Evolutionary conservation across 2,888 invertebrate genomes (phyloP).

Genomic region (Gibbula magus): DNA sequence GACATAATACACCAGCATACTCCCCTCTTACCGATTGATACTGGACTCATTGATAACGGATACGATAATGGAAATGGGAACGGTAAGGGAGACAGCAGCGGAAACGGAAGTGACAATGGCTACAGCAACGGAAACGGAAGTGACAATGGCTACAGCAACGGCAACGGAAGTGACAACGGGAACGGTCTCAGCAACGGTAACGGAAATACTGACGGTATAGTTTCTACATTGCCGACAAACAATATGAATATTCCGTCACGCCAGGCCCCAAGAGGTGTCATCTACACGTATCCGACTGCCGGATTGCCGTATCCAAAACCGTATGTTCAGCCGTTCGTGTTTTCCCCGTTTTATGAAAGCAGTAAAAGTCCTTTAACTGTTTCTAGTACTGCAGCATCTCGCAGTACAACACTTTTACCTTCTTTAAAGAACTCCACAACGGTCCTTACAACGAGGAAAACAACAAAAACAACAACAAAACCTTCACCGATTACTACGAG

Average conservation of each 20-base stretch:
- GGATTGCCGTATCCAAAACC: neutral
- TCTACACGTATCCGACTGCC: slow-evolving; percentile 15
- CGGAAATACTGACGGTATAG: too few relatives aligned
- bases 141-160: neutral
- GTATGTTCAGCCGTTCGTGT: too few relatives aligned
- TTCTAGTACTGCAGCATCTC: too few relatives aligned
- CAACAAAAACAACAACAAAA: neutral
- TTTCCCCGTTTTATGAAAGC: too few relatives aligned
- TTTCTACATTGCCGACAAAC: too few relatives aligned
- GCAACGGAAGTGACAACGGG: neutral
- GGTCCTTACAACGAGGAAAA: neutral
- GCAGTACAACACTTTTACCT: too few relatives aligned
- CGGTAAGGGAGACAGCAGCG: neutral
- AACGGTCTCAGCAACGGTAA: too few relatives aligned
- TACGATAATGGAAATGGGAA: neutral
- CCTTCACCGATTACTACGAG: neutral
- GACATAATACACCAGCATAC: neutral
- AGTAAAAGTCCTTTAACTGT: too few relatives aligned
- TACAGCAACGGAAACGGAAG: neutral
- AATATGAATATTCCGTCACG: too few relatives aligned
- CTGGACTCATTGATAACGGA: neutral
- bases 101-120: neutral
- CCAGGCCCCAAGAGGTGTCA: neutral
- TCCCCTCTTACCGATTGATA: slow-evolving; percentile 23
- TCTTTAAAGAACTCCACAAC: too few relatives aligned